These are phyloP conservation scores for Pomacea maculata DNA, from an alignment of 1,140 invertebrate species.

Conservation along the genomic window DNA sequence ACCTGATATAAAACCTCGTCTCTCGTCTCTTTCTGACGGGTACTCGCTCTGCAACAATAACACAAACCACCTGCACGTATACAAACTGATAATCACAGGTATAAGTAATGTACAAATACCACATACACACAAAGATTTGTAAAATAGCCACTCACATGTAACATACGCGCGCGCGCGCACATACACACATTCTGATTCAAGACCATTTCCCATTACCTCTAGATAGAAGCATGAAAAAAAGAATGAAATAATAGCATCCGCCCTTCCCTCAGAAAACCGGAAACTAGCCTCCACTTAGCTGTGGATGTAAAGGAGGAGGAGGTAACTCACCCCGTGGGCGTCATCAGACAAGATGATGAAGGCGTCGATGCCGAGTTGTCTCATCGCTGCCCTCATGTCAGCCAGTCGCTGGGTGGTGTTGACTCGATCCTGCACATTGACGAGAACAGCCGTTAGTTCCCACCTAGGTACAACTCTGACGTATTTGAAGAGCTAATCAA, in stretches of 20 bases:
- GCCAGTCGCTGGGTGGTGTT: constrained; percentile 39
- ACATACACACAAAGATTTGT: background rate
- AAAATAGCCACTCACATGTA: background rate
- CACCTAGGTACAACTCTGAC: too few relatives aligned
- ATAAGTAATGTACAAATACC: background rate
- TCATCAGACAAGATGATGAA: constrained; percentile 84
- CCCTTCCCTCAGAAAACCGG: background rate
- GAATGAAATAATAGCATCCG: background rate
- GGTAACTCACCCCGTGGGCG: constrained; percentile 74
- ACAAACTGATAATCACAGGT: too few relatives aligned
- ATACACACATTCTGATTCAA: background rate
- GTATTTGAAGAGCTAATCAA: too few relatives aligned
- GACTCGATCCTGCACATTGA: constrained; percentile 23
- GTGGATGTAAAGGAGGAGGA: background rate
- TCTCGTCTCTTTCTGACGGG: constrained; percentile 81
- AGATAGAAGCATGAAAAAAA: background rate
- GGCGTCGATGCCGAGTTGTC: constrained; percentile 64
- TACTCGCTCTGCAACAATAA: constrained; percentile 81
- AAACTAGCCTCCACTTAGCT: background rate
- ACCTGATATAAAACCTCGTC: constrained; percentile 84
- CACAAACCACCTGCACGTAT: background rate
- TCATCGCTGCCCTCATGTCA: constrained; percentile 29
- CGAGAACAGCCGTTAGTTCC: too few relatives aligned
- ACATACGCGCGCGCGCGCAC: background rate
- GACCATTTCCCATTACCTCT: too few relatives aligned